Evolutionary conservation across 1,140 invertebrate species (phyloP).

Genomic region (Hycleus phaleratus): DNA sequence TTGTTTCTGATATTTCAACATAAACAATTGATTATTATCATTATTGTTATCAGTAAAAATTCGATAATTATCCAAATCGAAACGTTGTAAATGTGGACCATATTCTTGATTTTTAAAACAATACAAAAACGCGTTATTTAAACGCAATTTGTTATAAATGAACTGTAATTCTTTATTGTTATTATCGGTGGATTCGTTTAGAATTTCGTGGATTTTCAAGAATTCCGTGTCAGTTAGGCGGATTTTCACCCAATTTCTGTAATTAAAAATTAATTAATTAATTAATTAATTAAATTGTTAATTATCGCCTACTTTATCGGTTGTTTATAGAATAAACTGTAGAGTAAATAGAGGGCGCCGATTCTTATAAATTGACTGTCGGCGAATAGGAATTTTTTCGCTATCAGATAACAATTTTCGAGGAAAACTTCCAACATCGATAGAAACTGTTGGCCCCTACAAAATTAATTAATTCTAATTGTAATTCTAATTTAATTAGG

Average conservation of each 20-base stretch:
- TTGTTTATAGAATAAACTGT: constrained; percentile 25
- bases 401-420: constrained; percentile 15
- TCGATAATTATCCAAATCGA: too few relatives aligned
- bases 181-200: neutral
- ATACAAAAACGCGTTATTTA: constrained; percentile 15
- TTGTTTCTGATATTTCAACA: too few relatives aligned
- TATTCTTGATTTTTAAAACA: neutral
- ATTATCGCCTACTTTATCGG: constrained; percentile 14
- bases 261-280: neutral
- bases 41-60: too few relatives aligned
- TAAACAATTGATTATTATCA: too few relatives aligned
- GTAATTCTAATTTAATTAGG: neutral
- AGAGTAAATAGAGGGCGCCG: constrained; percentile 22
- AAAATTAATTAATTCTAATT: constrained; percentile 5
- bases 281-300: too few relatives aligned
- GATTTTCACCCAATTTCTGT: constrained; percentile 19
- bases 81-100: too few relatives aligned
- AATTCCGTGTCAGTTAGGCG: constrained; percentile 17
- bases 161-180: constrained; percentile 8
- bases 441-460: constrained; percentile 15
- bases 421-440: constrained; percentile 9
- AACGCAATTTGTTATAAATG: constrained; percentile 18
- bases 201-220: constrained; percentile 13
- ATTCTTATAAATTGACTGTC: constrained; percentile 11
- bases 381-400: constrained; percentile 19